These are phyloP conservation scores for Cheiracanthium punctorium DNA, from an alignment of 2,888 invertebrate species.

Conservation along the genomic window DNA sequence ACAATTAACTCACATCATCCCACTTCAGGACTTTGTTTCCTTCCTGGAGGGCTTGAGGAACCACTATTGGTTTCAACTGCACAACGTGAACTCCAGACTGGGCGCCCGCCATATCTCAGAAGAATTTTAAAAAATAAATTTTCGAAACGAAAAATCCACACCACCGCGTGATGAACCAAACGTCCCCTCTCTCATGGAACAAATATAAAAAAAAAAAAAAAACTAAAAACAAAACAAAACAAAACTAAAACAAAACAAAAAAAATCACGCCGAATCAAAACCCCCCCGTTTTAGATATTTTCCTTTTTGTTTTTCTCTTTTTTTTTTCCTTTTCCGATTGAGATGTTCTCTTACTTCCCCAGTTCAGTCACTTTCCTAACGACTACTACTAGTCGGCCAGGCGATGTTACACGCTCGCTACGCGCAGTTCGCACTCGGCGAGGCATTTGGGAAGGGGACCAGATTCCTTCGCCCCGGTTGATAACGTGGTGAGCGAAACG, in stretches of 20 bases:
- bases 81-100: constrained; percentile 79
- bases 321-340: background rate
- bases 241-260: too few species aligned
- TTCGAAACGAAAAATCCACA: too few species aligned
- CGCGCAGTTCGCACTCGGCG: background rate
- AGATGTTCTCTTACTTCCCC: background rate
- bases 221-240: background rate
- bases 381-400: background rate
- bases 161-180: background rate
- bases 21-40: constrained; percentile 98
- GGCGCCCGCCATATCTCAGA: constrained; percentile 78
- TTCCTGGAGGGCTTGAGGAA: constrained; percentile 87
- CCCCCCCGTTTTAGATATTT: too few species aligned
- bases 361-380: background rate
- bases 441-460: background rate
- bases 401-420: background rate
- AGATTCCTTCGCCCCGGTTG: background rate
- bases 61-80: constrained; percentile 79
- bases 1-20: constrained; percentile 89
- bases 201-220: background rate
- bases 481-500: background rate
- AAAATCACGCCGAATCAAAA: constrained; percentile 1
- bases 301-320: too few species aligned
- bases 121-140: too few species aligned
- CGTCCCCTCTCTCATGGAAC: background rate